phyloP scores from a whole-genome alignment of 2,888 invertebrate genomes.

The Dolichopus griseipennis region DNA sequence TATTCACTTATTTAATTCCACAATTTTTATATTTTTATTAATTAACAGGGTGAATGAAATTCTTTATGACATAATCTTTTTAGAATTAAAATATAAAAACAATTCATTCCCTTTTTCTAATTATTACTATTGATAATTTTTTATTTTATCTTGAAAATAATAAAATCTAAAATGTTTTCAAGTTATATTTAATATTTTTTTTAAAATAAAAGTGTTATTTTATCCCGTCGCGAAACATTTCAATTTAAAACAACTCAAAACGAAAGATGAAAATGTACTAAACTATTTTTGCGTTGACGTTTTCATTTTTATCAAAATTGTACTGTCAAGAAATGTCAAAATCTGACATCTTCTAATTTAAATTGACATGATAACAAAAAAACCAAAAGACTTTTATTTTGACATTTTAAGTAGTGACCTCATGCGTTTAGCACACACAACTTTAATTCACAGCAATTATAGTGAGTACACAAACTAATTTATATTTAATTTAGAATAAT shows the following conservation, averaged over 20 bases:
- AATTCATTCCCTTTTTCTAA: background rate
- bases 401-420: no score
- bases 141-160: background rate
- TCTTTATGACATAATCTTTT: background rate
- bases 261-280: constrained; percentile 1
- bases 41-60: background rate
- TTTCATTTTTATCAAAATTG: background rate
- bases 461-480: no score
- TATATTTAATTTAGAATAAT: no score
- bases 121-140: background rate
- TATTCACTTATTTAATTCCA: background rate
- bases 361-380: no score
- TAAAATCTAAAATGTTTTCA: background rate
- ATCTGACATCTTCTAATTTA: no score
- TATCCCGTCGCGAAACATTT: background rate
- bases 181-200: background rate
- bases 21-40: background rate
- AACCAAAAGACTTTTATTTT: no score
- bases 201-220: background rate
- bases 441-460: no score
- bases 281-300: background rate
- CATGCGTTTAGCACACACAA: no score
- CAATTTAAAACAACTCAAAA: background rate
- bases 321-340: background rate
- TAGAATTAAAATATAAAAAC: background rate